Conservation (phyloP, 2,113 vertebrate species). For the Protomyctophum bolini region DNA sequence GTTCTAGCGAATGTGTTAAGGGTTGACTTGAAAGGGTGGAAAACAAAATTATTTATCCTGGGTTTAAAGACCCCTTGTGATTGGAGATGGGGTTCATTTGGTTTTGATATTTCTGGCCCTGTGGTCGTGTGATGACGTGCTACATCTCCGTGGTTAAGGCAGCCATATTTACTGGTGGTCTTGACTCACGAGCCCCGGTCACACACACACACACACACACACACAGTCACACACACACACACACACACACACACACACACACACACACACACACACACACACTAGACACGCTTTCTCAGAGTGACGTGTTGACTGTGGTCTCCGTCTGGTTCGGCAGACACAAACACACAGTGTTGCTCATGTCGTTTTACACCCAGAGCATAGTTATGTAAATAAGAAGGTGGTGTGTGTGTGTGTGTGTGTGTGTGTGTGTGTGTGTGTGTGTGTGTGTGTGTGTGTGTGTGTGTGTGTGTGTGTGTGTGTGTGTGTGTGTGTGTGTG, state of each 20-base stretch:
- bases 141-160: constrained; percentile 40
- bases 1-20: neutral
- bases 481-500: neutral
- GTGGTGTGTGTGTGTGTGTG: constrained; percentile 8
- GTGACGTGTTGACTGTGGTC: constrained; percentile 26
- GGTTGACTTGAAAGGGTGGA: neutral
- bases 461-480: neutral
- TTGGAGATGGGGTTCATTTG: neutral
- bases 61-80: neutral
- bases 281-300: constrained; percentile 5
- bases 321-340: constrained; percentile 42
- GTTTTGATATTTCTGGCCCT: constrained; percentile 24
- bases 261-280: constrained; percentile 7
- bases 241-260: constrained; percentile 34
- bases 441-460: constrained; percentile 3
- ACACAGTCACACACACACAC: neutral
- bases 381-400: constrained; percentile 52
- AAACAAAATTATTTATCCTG: neutral
- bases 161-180: constrained; percentile 44
- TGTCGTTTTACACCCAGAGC: constrained; percentile 44
- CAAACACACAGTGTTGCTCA: constrained; percentile 30
- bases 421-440: constrained; percentile 11
- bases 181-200: constrained; percentile 55
- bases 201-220: constrained; percentile 25
- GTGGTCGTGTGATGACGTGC: constrained; percentile 37